Evolutionary conservation across 2,113 vertebrate genomes (phyloP).

Genomic region (Erythrocercus mccallii): DNA sequence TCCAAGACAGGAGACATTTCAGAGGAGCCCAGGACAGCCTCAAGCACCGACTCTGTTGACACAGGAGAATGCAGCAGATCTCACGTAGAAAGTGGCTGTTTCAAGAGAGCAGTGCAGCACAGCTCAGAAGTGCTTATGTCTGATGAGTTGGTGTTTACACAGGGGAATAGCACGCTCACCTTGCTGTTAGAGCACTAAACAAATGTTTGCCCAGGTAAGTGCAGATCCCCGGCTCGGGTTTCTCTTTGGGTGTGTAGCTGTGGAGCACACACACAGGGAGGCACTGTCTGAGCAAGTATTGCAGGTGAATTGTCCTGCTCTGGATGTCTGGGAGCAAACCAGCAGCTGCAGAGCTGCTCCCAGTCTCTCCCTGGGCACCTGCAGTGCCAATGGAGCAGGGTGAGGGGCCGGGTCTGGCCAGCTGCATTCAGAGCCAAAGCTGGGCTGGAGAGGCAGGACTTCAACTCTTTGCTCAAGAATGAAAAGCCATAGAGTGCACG

Average conservation of each 20-base stretch:
- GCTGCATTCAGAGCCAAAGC: background rate
- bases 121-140: background rate
- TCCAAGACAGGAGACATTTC: background rate
- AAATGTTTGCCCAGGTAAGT: slow-evolving; percentile 47
- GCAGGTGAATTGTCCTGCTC: background rate
- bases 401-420: background rate
- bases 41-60: background rate
- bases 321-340: fast-evolving
- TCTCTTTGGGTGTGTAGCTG: background rate
- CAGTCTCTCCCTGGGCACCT: fast-evolving
- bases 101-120: background rate
- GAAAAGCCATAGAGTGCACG: background rate
- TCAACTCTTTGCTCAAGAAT: background rate
- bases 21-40: background rate
- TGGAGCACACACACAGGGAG: background rate
- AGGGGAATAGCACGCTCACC: background rate
- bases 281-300: fast-evolving
- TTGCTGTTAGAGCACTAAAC: background rate
- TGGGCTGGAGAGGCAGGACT: background rate
- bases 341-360: background rate
- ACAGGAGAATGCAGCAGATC: background rate
- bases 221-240: background rate
- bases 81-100: background rate
- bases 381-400: fast-evolving
- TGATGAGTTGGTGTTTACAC: slow-evolving; percentile 2